These are phyloP conservation scores for Lineus longissimus DNA, from an alignment of 1,140 invertebrate species.

Conservation along the genomic window DNA sequence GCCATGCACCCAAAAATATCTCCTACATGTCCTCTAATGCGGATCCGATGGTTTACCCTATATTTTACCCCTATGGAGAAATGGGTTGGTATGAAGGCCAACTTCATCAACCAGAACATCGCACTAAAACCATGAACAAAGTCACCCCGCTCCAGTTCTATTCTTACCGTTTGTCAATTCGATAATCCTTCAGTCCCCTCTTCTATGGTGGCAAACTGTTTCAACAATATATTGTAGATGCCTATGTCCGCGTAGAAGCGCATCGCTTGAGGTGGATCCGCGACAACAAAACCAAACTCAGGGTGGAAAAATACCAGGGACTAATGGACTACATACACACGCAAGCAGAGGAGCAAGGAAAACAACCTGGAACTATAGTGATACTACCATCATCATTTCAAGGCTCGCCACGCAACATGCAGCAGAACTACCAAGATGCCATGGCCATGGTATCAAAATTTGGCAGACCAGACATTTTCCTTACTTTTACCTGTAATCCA, in stretches of 20 bases:
- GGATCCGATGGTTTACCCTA: constrained; percentile 1
- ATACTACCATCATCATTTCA: constrained; percentile 52
- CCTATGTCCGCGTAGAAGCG: constrained; percentile 49
- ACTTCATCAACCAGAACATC: background rate
- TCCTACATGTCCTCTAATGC: too few relatives aligned
- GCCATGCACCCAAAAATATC: too few relatives aligned
- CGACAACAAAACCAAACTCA: constrained; percentile 28
- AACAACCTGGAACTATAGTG: constrained; percentile 36
- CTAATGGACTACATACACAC: constrained; percentile 21
- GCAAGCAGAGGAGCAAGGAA: constrained; percentile 20
- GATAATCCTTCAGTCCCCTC: constrained; percentile 26
- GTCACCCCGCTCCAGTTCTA: background rate
- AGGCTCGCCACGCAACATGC: constrained; percentile 50
- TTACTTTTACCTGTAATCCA: constrained; percentile 58
- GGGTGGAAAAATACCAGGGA: constrained; percentile 28
- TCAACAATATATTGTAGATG: constrained; percentile 52
- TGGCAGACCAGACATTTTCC: constrained; percentile 54
- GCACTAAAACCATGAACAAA: background rate
- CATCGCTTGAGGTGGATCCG: constrained; percentile 33
- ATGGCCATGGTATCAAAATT: constrained; percentile 55
- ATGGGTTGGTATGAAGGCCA: background rate
- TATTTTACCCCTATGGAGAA: background rate
- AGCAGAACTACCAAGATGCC: constrained; percentile 55
- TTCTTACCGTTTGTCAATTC: background rate
- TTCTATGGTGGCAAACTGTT: constrained; percentile 45